Percentiles rank a stretch among this genome's conserved stretches.
Evolutionary conservation across 2,113 vertebrate genomes (phyloP).

Genomic region (Nycticryphes semicollaris): DNA sequence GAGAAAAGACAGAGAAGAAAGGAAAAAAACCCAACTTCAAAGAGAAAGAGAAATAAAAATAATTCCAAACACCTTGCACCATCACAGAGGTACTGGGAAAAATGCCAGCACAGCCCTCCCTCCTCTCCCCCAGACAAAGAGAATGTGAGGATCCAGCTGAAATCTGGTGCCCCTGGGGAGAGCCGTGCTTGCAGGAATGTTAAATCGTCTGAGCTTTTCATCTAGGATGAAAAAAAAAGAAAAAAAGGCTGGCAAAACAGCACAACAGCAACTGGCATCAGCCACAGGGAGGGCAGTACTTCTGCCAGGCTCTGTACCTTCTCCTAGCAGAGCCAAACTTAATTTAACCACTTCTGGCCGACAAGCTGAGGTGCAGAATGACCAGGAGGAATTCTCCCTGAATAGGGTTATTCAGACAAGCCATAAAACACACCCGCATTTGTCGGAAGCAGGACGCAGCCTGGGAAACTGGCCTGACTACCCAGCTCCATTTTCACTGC

Average conservation of each 20-base stretch:
- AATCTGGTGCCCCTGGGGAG: not conserved
- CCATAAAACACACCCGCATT: not conserved
- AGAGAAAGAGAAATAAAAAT: not conserved
- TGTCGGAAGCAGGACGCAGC: not conserved
- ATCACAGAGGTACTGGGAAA: not conserved
- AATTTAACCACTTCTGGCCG: not conserved
- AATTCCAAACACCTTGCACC: not conserved
- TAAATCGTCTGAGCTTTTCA: not conserved
- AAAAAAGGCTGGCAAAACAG: not conserved
- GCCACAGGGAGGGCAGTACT: rapidly evolving
- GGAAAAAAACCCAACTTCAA: not conserved
- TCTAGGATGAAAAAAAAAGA: not conserved
- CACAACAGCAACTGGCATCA: not conserved
- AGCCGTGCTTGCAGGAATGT: not conserved
- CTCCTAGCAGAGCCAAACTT: not conserved
- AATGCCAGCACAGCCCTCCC: not conserved
- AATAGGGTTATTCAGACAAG: not conserved
- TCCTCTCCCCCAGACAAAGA: not conserved
- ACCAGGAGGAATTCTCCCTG: not conserved
- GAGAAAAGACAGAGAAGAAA: not conserved
- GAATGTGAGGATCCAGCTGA: not conserved
- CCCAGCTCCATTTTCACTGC: not conserved
- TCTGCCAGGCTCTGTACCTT: not conserved
- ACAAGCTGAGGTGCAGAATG: rapidly evolving
- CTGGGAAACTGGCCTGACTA: not conserved